Conservation (phyloP, 2,113 vertebrate genomes). For the Hemiscyllium ocellatum region DNA sequence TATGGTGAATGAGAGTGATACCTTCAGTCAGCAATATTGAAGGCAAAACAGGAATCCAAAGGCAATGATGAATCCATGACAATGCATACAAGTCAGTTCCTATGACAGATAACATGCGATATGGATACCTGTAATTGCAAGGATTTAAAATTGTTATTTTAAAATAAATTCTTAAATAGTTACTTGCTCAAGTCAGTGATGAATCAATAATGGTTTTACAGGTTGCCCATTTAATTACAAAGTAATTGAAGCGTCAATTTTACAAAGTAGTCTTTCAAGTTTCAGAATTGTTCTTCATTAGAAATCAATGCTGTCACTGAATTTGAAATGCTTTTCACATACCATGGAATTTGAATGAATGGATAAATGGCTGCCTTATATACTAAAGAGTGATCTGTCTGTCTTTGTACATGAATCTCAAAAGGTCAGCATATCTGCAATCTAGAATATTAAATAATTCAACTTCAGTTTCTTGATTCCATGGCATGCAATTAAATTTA, state of each 20-base stretch:
- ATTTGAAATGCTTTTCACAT: neutral
- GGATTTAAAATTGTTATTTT: slow-evolving; percentile 44
- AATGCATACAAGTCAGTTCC: slow-evolving; percentile 60
- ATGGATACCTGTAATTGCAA: slow-evolving; percentile 57
- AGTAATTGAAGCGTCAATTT: neutral
- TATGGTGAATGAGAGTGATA: slow-evolving; percentile 45
- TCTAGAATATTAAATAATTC: too few relatives aligned
- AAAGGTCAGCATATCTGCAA: neutral
- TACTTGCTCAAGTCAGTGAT: neutral
- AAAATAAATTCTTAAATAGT: neutral
- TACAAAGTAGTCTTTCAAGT: neutral
- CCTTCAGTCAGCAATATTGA: slow-evolving; percentile 76
- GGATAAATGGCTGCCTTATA: neutral
- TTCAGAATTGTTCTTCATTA: neutral
- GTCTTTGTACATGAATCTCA: neutral
- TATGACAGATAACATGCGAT: slow-evolving; percentile 67
- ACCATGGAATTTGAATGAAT: neutral
- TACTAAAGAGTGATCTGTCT: neutral
- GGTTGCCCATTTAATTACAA: neutral
- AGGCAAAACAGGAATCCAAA: slow-evolving; percentile 72
- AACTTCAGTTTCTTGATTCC: too few relatives aligned
- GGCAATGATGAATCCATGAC: slow-evolving; percentile 74
- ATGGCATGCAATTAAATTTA: too few relatives aligned
- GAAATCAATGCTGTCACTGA: neutral
- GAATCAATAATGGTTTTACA: neutral